These are phyloP conservation scores for Macrosteles quadrilineatus DNA, from an alignment of 1,140 invertebrate species.

Conservation along the genomic window DNA sequence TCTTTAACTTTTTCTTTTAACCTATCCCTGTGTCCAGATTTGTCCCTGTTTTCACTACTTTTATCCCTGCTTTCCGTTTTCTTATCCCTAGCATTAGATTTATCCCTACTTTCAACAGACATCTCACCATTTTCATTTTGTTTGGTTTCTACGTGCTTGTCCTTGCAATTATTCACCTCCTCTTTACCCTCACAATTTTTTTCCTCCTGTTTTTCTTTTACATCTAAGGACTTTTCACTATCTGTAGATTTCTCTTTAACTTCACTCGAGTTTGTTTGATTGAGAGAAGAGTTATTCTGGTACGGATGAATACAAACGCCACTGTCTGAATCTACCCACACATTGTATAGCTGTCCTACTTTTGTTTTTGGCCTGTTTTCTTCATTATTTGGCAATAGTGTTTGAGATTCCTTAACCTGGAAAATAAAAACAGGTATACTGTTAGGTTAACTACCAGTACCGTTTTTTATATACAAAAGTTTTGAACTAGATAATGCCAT, in stretches of 20 bases:
- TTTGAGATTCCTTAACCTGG: no score
- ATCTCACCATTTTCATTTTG: neutral
- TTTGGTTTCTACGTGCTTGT: neutral
- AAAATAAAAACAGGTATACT: no score
- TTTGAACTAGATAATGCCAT: no score
- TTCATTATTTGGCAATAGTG: no score
- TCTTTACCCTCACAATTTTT: neutral
- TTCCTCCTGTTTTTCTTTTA: neutral
- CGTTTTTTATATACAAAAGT: no score
- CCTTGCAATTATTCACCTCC: neutral
- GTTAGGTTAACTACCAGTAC: no score
- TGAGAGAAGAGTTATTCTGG: no score
- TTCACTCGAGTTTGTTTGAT: no score
- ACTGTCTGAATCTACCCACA: no score
- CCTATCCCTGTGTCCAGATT: neutral
- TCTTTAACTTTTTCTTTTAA: neutral
- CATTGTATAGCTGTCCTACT: no score
- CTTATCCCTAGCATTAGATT: neutral
- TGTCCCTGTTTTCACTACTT: neutral
- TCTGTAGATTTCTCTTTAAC: neutral
- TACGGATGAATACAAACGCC: no score
- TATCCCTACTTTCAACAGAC: neutral
- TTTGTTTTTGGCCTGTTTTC: no score
- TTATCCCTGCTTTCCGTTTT: neutral
- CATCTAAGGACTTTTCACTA: neutral